Evolutionary conservation across 2,797 vertebrate genomes (phyloP).

Genomic region (Triplophysa yarkandensis): DNA sequence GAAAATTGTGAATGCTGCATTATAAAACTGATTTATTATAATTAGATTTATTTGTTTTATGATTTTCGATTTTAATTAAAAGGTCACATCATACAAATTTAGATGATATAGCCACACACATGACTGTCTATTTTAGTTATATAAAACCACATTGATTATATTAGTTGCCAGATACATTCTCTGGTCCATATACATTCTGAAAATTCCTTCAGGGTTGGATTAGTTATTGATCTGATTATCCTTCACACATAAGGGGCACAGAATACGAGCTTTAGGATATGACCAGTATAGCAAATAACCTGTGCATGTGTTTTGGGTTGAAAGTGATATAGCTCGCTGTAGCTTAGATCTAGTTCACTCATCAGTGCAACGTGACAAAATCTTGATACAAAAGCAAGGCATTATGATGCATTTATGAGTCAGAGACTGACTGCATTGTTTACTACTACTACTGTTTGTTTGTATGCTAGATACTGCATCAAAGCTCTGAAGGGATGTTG

Average conservation of each 20-base stretch:
- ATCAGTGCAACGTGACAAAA: background rate
- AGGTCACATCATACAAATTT: background rate
- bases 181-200: slow-evolving; percentile 13
- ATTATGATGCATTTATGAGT: slow-evolving; percentile 25
- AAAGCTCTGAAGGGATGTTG: too few species aligned
- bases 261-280: too few species aligned
- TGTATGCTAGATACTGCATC: slow-evolving; percentile 1
- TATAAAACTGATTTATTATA: too few species aligned
- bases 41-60: too few species aligned
- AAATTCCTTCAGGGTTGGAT: slow-evolving; percentile 9
- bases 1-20: background rate
- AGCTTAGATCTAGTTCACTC: too few species aligned
- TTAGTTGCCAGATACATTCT: slow-evolving; percentile 18
- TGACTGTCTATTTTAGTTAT: slow-evolving; percentile 20
- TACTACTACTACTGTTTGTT: slow-evolving; percentile 19
- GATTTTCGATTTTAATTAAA: too few species aligned
- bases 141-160: slow-evolving; percentile 40
- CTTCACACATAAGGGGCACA: slow-evolving; percentile 6
- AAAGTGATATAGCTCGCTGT: too few species aligned
- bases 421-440: slow-evolving; percentile 31
- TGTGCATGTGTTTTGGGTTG: too few species aligned
- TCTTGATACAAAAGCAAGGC: slow-evolving; percentile 18
- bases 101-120: background rate
- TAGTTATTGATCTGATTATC: slow-evolving; percentile 38
- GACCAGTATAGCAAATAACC: too few species aligned